These are phyloP conservation scores for Tholera decimalis DNA, from an alignment of 2,888 invertebrate species.

Conservation along the genomic window DNA sequence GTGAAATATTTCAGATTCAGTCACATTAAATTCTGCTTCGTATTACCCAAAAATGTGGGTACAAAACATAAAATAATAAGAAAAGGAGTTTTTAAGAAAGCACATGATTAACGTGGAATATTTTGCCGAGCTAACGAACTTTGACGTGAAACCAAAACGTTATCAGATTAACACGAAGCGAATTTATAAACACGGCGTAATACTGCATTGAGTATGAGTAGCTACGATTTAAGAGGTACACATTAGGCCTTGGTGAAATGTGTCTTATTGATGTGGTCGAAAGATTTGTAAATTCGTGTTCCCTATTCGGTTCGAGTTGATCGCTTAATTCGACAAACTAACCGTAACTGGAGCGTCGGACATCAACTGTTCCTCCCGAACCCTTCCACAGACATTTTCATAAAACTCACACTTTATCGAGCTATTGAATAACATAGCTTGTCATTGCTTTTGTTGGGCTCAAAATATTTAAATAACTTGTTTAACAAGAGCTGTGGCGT, in stretches of 20 bases:
- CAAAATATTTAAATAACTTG: slow-evolving; percentile 53
- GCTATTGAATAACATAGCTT: slow-evolving; percentile 36
- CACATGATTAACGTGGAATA: slow-evolving; percentile 52
- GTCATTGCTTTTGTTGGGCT: slow-evolving; percentile 40
- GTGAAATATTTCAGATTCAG: slow-evolving; percentile 51
- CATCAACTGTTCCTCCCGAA: slow-evolving; percentile 17
- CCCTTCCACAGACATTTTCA: slow-evolving; percentile 35
- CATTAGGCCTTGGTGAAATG: slow-evolving; percentile 5
- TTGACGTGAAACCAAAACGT: slow-evolving; percentile 60
- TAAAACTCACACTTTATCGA: slow-evolving; percentile 53
- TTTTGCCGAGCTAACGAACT: slow-evolving; percentile 65
- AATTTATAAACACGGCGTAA: slow-evolving; percentile 46
- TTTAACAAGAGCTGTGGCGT: slow-evolving; percentile 33
- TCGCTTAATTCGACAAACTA: slow-evolving; percentile 65
- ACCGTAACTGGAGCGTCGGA: slow-evolving; percentile 29
- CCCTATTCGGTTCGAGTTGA: slow-evolving; percentile 50
- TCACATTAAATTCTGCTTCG: slow-evolving; percentile 44
- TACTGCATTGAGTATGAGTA: slow-evolving; percentile 15
- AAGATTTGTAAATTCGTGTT: slow-evolving; percentile 50
- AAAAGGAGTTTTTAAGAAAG: slow-evolving; percentile 29
- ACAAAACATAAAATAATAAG: slow-evolving; percentile 40
- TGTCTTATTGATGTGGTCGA: slow-evolving; percentile 65
- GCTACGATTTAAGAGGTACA: slow-evolving; percentile 21
- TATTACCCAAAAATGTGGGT: slow-evolving; percentile 45
- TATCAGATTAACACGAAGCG: slow-evolving; percentile 64